Percentiles rank a stretch among this genome's conserved stretches.
These are phyloP conservation scores for Globodera rostochiensis DNA, from an alignment of 1,140 invertebrate genomes.

Conservation along the genomic window DNA sequence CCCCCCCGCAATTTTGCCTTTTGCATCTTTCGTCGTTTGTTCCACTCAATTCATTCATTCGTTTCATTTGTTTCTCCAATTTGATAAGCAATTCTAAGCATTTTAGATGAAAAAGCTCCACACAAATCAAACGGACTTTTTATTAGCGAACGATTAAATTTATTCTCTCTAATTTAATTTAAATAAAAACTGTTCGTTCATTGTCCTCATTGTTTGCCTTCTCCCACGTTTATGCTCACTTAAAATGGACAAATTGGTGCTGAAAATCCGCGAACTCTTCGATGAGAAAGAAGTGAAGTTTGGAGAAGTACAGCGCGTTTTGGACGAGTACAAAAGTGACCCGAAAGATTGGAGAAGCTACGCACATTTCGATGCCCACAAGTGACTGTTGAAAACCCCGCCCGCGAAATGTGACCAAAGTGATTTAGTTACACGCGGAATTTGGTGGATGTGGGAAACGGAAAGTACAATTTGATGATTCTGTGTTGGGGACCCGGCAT, in stretches of 20 bases:
- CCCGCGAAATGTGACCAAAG: neutral
- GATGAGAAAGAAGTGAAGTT: conserved; percentile 54
- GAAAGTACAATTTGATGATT: conserved; percentile 94
- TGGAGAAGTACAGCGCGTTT: conserved; percentile 53
- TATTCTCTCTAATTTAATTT: no score
- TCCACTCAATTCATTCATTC: neutral
- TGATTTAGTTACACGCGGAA: conserved; percentile 83
- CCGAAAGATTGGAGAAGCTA: conserved; percentile 53
- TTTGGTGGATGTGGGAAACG: conserved; percentile 89
- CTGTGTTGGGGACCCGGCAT: conserved; percentile 95
- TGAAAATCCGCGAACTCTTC: conserved; percentile 51
- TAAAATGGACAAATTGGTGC: conserved; percentile 53
- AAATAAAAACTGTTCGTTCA: neutral
- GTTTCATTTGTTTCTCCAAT: neutral
- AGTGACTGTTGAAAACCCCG: conserved; percentile 36
- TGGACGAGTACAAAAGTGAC: conserved; percentile 58
- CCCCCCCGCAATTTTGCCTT: neutral
- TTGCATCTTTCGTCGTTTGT: neutral
- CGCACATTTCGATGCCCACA: conserved; percentile 58
- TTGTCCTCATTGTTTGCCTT: neutral
- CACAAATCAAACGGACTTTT: no score
- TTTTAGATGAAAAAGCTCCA: no score
- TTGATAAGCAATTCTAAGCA: no score
- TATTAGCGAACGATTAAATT: no score
- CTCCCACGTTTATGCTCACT: neutral